Evolutionary conservation across 2,113 vertebrate species (phyloP).

Genomic region (Zapornia atra): DNA sequence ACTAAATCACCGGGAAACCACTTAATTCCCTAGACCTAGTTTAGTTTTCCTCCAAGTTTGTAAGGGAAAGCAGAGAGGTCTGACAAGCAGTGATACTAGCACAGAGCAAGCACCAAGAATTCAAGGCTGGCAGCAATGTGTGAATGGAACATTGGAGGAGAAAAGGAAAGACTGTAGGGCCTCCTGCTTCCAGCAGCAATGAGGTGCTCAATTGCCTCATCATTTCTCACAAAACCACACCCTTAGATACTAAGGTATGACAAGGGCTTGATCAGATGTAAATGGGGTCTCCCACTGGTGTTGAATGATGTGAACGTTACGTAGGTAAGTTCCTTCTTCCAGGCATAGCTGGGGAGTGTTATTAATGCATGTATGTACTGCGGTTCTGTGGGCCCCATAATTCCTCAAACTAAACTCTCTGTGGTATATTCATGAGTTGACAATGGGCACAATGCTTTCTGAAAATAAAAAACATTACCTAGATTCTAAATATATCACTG

Average conservation of each 20-base stretch:
- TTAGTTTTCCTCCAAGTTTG: not conserved
- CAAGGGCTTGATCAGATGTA: not conserved
- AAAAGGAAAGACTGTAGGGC: not conserved
- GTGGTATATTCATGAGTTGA: not conserved
- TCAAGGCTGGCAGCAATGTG: not conserved
- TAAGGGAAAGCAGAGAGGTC: not conserved
- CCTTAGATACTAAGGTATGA: not conserved
- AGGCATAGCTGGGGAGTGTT: not conserved
- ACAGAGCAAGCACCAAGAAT: not conserved
- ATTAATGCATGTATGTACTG: not conserved
- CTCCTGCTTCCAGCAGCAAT: not conserved
- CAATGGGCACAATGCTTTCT: not conserved
- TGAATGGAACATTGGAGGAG: not conserved
- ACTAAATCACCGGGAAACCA: not conserved
- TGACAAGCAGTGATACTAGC: not conserved
- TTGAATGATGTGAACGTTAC: not conserved
- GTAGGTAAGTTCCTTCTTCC: not conserved
- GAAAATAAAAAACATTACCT: not conserved
- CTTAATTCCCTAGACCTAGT: not conserved
- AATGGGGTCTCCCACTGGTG: not conserved
- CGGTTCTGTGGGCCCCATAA: not conserved
- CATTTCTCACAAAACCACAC: not conserved
- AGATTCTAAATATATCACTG: not conserved
- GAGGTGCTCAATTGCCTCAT: not conserved
- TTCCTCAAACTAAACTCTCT: not conserved